Conservation (phyloP, 2,888 invertebrate species). For the Stenichneumon culpator region DNA sequence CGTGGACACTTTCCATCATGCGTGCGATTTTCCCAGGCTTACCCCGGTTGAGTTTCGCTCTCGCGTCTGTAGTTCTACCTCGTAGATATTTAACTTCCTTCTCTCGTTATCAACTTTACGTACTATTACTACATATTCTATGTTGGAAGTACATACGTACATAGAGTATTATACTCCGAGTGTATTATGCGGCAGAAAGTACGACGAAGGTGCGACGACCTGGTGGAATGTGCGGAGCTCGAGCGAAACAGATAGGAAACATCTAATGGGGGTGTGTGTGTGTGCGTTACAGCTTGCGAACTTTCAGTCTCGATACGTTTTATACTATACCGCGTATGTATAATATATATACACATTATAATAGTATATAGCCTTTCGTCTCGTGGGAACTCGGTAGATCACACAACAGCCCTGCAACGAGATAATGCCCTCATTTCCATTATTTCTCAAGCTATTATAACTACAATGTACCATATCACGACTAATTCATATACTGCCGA, state of each 20-base stretch:
- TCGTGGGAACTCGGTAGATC: conserved; percentile 58
- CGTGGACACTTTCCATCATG: conserved; percentile 51
- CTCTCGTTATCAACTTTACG: conserved; percentile 49
- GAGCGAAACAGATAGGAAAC: conserved; percentile 43
- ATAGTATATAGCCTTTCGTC: neutral
- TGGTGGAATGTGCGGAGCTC: conserved; percentile 58
- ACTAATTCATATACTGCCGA: neutral
- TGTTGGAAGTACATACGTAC: neutral
- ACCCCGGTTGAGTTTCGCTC: neutral
- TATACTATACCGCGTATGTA: conserved; percentile 20
- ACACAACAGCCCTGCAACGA: conserved; percentile 21
- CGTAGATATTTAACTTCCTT: conserved; percentile 23
- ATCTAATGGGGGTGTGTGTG: conserved; percentile 1
- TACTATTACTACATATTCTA: conserved; percentile 10
- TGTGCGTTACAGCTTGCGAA: conserved; percentile 36
- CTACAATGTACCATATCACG: conserved; percentile 34
- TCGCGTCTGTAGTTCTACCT: neutral
- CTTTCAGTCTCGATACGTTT: conserved; percentile 64
- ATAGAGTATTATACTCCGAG: conserved; percentile 5
- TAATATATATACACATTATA: conserved; percentile 16
- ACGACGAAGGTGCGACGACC: conserved; percentile 58
- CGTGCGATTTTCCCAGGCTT: conserved; percentile 55
- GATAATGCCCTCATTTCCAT: conserved; percentile 58
- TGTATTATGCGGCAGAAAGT: conserved; percentile 48
- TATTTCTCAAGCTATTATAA: conserved; percentile 59